These are phyloP conservation scores for Synergus gifuensis DNA, from an alignment of 2,888 invertebrate species.

Conservation along the genomic window DNA sequence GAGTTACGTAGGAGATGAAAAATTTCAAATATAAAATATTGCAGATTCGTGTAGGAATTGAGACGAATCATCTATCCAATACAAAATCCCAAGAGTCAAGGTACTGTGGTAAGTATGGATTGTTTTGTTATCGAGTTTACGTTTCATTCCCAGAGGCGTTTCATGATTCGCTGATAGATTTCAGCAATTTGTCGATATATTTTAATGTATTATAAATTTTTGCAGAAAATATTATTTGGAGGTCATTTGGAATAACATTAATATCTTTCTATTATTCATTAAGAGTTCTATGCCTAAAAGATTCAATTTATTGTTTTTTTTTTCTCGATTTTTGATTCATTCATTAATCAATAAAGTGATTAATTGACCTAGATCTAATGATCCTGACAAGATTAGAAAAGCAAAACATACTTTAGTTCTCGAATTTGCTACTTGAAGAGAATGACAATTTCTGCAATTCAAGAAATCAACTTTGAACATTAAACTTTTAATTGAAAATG, in stretches of 20 bases:
- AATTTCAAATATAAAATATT: constrained; percentile 8
- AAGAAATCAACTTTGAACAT: too few relatives aligned
- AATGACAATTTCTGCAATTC: not conserved
- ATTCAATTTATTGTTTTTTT: too few relatives aligned
- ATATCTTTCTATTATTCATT: too few relatives aligned
- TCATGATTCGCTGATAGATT: not conserved
- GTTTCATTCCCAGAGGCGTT: not conserved
- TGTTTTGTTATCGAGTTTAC: constrained; percentile 49
- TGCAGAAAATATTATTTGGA: too few relatives aligned
- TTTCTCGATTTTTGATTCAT: too few relatives aligned
- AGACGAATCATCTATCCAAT: constrained; percentile 11
- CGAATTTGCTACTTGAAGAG: not conserved
- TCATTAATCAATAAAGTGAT: too few relatives aligned
- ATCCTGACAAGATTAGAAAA: too few relatives aligned
- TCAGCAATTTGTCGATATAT: constrained; percentile 4
- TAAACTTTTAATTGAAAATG: not conserved
- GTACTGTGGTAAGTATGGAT: constrained; percentile 37
- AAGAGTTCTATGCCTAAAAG: too few relatives aligned
- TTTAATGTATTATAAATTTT: not conserved
- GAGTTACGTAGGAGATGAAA: not conserved
- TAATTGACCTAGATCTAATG: too few relatives aligned
- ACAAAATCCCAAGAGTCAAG: not conserved
- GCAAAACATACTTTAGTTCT: not conserved
- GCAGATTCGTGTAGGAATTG: not conserved
- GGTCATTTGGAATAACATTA: too few relatives aligned